Base-by-base conservation (phyloP, 2,113 vertebrate genomes). In the Hydrolagus affinis region DNA sequence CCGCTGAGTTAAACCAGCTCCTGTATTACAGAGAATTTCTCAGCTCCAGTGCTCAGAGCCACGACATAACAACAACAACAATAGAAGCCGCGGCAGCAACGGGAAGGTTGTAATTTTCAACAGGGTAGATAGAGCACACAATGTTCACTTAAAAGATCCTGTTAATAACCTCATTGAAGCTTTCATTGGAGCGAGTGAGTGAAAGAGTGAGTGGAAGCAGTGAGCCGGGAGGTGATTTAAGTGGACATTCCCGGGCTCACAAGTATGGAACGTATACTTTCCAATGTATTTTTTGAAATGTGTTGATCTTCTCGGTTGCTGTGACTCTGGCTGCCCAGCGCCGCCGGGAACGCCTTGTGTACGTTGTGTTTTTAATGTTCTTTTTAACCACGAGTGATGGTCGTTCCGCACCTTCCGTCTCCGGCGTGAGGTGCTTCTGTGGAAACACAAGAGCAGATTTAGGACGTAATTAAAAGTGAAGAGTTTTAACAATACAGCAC, bases 401-500 rank as follows among this genome's bases (percentile, higher is more conserved):
- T n/a, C 12, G 2, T 25, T 66, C 66, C 8, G 57, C 11, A 59
- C 32, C 25, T 30, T 66, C 60, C 57, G 32, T 83, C 64, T 83
- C 62, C 78, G 66, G 78, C 78, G 44, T 44, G 1, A 44, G 44
- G 6, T 83, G 78, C 60, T 83, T 17, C 78, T 62, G 32, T 66
- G 28, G 60, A 68, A 83, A 83, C 78, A 83, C 25, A 83, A 83
- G 32, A 83, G 70, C 62, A 28, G 28, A 59, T 62, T 7, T 62
- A 66, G 60, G 66, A 66, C 70, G 21, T 15, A 69, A 57, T 19
- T 30, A 80, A 64, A 78, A 80, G 1, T 64, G 70, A 85, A 85
- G 19, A 78, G 68, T 78, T 85, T 76, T 75, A 69, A 85, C 19
- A 21, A 66, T 85, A 80, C 85, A 68, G 70, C 78, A 75, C 57